phyloP scores from a whole-genome alignment of 2,888 invertebrate species.

The Epinotia nisella region DNA sequence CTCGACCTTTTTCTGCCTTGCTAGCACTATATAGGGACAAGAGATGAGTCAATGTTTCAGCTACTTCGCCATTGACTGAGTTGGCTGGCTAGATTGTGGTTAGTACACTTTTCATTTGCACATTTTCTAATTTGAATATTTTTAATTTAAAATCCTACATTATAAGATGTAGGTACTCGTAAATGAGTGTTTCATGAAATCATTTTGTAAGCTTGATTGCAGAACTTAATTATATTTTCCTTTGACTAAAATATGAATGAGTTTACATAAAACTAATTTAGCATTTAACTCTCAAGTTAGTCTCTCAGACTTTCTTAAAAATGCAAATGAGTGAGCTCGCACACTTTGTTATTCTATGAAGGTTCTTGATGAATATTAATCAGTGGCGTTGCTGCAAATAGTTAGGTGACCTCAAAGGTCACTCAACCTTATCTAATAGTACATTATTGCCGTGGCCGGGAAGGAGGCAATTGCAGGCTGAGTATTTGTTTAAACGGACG shows the following conservation, averaged over 20 bases:
- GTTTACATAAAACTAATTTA: not conserved
- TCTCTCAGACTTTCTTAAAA: slow-evolving; percentile 4
- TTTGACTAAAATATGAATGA: not conserved
- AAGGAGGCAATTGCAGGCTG: no score
- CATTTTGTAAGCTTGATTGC: not conserved
- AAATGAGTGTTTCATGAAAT: not conserved
- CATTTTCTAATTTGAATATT: no score
- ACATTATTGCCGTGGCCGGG: no score
- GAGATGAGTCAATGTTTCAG: no score
- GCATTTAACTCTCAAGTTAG: slow-evolving; percentile 1
- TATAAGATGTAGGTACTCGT: no score
- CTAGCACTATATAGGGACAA: no score
- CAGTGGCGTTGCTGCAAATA: not conserved
- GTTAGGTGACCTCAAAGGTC: slow-evolving; percentile 5
- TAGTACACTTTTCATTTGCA: no score
- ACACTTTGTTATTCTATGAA: slow-evolving; percentile 28
- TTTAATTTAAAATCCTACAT: no score
- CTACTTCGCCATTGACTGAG: no score
- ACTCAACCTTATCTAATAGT: not conserved
- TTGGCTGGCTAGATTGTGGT: no score
- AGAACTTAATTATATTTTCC: not conserved
- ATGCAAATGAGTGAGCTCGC: slow-evolving; percentile 28
- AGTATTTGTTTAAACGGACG: no score
- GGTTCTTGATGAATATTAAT: slow-evolving; percentile 26
- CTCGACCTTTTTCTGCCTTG: no score